Percentiles rank a stretch among this genome's conserved stretches.
Evolutionary conservation across 2,797 vertebrate genomes (phyloP).

Genomic region (Aythya fuligula): DNA sequence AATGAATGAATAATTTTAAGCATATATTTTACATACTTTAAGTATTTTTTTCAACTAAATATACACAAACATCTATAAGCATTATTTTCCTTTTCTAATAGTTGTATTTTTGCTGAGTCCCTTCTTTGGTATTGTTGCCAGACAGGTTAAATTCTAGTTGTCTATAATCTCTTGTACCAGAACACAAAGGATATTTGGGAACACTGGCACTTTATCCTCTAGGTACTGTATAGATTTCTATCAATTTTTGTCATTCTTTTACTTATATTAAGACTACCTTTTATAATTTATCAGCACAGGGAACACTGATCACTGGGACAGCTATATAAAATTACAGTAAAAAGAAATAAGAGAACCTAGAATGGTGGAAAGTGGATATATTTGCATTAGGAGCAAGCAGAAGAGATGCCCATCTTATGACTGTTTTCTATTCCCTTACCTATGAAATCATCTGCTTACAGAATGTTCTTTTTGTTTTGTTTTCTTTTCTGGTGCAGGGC

Average conservation of each 20-base stretch:
- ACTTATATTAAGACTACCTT: not conserved
- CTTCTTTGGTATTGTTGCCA: not conserved
- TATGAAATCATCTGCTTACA: not conserved
- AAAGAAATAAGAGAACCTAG: not conserved
- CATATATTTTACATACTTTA: not conserved
- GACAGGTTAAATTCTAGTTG: not conserved
- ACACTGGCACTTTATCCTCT: not conserved
- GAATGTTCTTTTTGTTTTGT: not conserved
- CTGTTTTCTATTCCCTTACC: not conserved
- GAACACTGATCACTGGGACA: accelerated
- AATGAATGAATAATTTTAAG: not conserved
- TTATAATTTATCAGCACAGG: not conserved
- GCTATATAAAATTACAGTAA: not conserved
- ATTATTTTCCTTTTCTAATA: not conserved
- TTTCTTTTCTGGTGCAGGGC: not conserved
- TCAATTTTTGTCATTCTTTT: not conserved
- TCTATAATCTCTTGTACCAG: not conserved
- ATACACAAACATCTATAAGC: not conserved
- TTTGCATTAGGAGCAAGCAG: not conserved
- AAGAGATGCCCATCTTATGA: not conserved
- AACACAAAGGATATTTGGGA: not conserved
- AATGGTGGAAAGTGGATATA: not conserved
- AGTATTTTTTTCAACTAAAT: not conserved
- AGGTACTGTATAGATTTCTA: not conserved
- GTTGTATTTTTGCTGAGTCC: not conserved